Evolutionary conservation across 2,797 vertebrate genomes (phyloP), one percentile per base, ranked within the genome.

Genomic region (Coccyzus lansbergi): DNA sequence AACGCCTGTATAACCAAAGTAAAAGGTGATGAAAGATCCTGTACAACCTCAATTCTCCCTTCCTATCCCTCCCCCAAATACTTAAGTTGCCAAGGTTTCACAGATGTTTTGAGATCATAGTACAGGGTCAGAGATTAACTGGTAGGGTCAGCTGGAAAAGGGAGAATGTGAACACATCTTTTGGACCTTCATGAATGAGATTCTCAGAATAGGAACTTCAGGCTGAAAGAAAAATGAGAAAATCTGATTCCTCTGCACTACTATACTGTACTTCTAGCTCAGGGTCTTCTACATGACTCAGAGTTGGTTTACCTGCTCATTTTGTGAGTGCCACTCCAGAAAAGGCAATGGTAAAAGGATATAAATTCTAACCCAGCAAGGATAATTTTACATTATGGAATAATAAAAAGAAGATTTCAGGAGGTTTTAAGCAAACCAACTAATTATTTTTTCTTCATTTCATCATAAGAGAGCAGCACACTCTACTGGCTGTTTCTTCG

Each of bases 81-180:
- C 62, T 92, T 72, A 92, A 72, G 70, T 94, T 94, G 85, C 93
- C 88, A 92, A 89, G 82, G 69, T 90, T 83, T 71, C 65, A 76
- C 84, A 92, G 95, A 96, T 97, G 95, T 95, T 97, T 97, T 97
- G 92, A 96, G 78, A 77, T 94, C 96, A 83, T 93, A 95, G 92
- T 93, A 95, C 51, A 85, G 92, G 97, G 97, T 97, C 97, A 97
- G 90, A 84, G 96, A 93, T 97, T 97, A 97, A 95, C 95, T 97
- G 95, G 96, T 95, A 96, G 95, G 97, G 95, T 96, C 90, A 96
- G 84, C 25, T 97, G 95, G 96, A 97, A 97, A 95, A 96, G 34
- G 21, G 69, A 46, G 90, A 96, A 97, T 77, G 88, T 97, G 97
- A 97, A 97, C 96, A 97, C 84, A 60, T 84, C 83, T 96, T 94